Percentiles rank a stretch among this genome's conserved stretches.
These are phyloP conservation scores for Furnarius figulus DNA, from an alignment of 2,113 vertebrate species.

Conservation along the genomic window DNA sequence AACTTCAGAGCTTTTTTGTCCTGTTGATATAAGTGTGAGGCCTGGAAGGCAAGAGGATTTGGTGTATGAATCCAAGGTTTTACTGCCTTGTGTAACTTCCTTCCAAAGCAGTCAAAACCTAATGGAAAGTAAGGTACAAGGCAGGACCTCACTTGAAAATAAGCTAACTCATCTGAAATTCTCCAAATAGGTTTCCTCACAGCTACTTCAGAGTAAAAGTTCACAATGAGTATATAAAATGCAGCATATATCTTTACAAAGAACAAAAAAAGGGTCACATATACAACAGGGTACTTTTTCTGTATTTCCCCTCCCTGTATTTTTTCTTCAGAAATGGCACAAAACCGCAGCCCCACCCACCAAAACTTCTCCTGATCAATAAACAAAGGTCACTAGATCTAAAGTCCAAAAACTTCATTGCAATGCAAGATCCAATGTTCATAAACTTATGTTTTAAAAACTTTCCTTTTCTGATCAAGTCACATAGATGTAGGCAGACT, in stretches of 20 bases:
- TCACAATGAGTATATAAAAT: constrained; percentile 41
- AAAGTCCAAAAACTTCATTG: neutral
- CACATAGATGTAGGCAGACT: neutral
- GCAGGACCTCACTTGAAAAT: neutral
- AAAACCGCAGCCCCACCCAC: neutral
- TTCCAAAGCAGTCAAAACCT: neutral
- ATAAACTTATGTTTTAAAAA: neutral
- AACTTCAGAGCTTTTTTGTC: neutral
- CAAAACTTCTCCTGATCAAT: neutral
- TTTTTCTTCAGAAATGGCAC: constrained; percentile 18
- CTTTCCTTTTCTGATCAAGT: neutral
- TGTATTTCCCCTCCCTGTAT: neutral
- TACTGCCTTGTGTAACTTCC: neutral
- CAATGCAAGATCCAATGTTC: neutral
- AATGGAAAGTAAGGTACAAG: neutral
- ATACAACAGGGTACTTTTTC: neutral
- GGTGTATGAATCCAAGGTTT: neutral
- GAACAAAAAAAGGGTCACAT: neutral
- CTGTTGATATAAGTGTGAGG: neutral
- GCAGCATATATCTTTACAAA: constrained; percentile 46
- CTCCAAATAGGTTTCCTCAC: neutral
- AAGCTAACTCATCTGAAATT: neutral
- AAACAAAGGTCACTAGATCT: neutral
- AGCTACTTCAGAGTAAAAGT: constrained; percentile 8
- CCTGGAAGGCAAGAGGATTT: neutral